Base-by-base conservation (phyloP, 2,888 invertebrate genomes). In the Mimas tiliae region DNA sequence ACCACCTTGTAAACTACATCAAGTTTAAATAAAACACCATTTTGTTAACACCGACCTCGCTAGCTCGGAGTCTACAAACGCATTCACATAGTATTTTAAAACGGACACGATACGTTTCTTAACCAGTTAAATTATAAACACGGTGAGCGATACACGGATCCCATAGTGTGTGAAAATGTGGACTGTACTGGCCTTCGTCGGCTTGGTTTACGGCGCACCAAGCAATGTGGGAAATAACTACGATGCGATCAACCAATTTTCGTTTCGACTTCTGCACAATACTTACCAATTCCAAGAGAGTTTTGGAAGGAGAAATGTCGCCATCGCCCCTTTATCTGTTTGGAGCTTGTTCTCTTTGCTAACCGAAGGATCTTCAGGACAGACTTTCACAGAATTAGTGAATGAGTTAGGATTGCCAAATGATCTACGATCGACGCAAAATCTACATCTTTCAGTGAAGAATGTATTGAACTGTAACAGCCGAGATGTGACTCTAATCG, bases 301-400 rank as follows among this genome's bases (percentile, higher is more conserved):
- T 71, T 91, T 88, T 65, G 90, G 87, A 1, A 80, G 73, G 1
- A 86, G 83, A 38, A 93, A 93, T 69, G 74, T 90, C 8, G 91
- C 87, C 0, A 73, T 92, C 63, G 91, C 93, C 1, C 93, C 93
- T 0, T 67, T 93, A 1, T 93, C 94, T 0, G 79, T 91, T 2
- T 94, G 94, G 94, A 90, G 87, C 64, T 80, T 91, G 33, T 89
- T 92, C 72, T 79, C 93, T 0, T 74, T 93, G 8, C 76, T 93
- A 16, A 90, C 93, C 3, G 92, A 93, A 80, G 92, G 90, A 64
- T 89, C 92, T 0, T 77, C 92, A 0, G 92, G 91, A 1, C 85
- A 90, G 64, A 93, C 93, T 0, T 93, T 89, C 67, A 68, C 81
- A 14, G 90, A 93, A 73, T 72, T 93, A n/a, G 83, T 89, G 76